Conservation (phyloP, 2,113 vertebrate species). For the Picathartes gymnocephalus region DNA sequence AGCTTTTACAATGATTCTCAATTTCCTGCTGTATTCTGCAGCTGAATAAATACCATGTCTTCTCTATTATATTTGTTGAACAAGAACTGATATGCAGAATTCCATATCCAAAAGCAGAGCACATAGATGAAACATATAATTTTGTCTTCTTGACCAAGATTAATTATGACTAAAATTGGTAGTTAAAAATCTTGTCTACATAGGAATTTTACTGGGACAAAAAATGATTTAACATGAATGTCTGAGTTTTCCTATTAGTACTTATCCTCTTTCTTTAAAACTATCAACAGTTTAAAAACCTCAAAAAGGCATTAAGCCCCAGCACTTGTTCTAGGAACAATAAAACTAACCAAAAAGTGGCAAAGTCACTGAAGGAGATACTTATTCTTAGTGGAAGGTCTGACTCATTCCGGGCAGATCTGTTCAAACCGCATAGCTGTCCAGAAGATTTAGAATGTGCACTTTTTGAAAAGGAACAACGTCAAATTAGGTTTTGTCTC, state of each 20-base stretch:
- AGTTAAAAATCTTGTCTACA: not conserved
- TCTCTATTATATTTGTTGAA: not conserved
- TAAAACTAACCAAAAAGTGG: not conserved
- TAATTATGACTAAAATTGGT: not conserved
- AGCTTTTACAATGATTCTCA: not conserved
- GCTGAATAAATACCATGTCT: not conserved
- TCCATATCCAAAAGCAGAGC: not conserved
- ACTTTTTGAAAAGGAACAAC: conserved; percentile 10
- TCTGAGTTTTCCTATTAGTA: not conserved
- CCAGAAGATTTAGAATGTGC: conserved; percentile 10
- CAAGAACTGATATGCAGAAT: not conserved
- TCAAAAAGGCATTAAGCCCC: not conserved
- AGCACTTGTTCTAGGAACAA: not conserved
- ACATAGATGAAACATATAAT: not conserved
- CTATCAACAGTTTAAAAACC: not conserved
- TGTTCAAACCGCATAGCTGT: conserved; percentile 5
- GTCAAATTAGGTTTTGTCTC: conserved; percentile 40
- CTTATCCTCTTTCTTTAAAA: not conserved
- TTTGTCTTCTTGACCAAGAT: not conserved
- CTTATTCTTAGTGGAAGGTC: not conserved
- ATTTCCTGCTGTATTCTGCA: not conserved
- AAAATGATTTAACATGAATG: not conserved
- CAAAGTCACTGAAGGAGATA: not conserved
- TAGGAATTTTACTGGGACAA: not conserved
- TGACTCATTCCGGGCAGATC: conserved; percentile 27